Conservation (phyloP, 2,113 vertebrate species). For the Dicaeum eximium region DNA sequence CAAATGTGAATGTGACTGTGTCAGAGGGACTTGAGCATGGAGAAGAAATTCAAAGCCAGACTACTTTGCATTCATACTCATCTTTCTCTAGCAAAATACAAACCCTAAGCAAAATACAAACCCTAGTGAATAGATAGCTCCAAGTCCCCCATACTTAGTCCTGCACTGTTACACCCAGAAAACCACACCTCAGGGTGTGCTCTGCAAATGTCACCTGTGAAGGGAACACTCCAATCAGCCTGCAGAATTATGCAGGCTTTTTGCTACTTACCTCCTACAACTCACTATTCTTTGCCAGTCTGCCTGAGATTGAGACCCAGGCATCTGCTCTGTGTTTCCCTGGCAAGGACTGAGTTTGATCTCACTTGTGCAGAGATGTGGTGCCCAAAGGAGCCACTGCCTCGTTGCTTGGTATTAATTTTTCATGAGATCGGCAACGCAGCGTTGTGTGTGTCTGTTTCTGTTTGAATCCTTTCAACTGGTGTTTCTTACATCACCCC, state of each 20-base stretch:
- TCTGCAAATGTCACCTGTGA: not conserved
- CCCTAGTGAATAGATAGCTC: not conserved
- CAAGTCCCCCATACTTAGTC: not conserved
- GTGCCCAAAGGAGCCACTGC: not conserved
- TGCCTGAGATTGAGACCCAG: not conserved
- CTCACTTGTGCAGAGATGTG: not conserved
- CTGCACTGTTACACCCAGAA: not conserved
- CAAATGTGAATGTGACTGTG: not conserved
- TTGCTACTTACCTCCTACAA: not conserved
- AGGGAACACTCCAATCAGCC: not conserved
- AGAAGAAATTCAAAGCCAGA: not conserved
- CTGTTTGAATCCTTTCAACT: not conserved
- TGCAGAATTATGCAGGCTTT: not conserved
- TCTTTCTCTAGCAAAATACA: not conserved
- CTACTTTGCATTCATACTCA: not conserved
- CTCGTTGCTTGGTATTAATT: not conserved
- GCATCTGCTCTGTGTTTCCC: not conserved
- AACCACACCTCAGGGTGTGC: not conserved
- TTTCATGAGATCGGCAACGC: accelerated
- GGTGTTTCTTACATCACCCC: not conserved
- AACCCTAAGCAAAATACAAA: not conserved
- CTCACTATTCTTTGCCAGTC: not conserved
- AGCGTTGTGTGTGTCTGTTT: not conserved
- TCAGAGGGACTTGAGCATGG: not conserved
- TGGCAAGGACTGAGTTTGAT: not conserved